These are phyloP conservation scores for Lates calcarifer DNA, from an alignment of 2,113 vertebrate genomes.

Conservation along the genomic window DNA sequence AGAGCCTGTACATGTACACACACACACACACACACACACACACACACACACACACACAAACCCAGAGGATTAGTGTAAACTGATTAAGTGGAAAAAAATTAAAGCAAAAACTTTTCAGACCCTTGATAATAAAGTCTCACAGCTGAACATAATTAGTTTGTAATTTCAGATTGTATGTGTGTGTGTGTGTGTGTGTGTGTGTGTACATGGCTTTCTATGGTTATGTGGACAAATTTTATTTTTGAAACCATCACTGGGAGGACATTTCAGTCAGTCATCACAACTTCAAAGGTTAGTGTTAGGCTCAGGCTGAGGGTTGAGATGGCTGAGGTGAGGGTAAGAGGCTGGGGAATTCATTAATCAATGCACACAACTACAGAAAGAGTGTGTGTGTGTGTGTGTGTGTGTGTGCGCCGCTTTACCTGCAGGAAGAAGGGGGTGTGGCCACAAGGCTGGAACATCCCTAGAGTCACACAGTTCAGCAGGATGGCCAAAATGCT, in stretches of 20 bases:
- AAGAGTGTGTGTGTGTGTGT: slow-evolving; percentile 31
- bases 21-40: slow-evolving; percentile 30
- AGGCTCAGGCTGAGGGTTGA: no score
- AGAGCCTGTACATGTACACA: slow-evolving; percentile 62
- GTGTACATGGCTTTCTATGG: background rate
- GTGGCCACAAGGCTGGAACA: slow-evolving; percentile 98
- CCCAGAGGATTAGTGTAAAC: slow-evolving; percentile 63
- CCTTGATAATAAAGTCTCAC: slow-evolving; percentile 67
- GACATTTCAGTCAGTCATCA: no score
- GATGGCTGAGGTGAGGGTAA: no score
- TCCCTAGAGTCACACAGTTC: slow-evolving; percentile 97
- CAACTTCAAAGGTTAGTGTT: no score
- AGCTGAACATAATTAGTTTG: slow-evolving; percentile 67
- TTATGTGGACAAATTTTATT: no score
- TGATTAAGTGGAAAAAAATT: slow-evolving; percentile 66
- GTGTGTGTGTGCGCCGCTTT: slow-evolving; percentile 45
- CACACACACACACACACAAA: slow-evolving; percentile 28
- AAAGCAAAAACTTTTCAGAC: slow-evolving; percentile 64
- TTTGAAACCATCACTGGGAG: no score
- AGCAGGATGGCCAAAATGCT: slow-evolving; percentile 98
- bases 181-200: slow-evolving; percentile 36
- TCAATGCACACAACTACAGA: no score
- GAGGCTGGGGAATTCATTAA: no score
- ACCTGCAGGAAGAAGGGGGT: slow-evolving; percentile 86
- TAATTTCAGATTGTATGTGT: slow-evolving; percentile 37